These are phyloP conservation scores for Elephas maximus DNA, from an alignment of 2,113 vertebrate species.

Conservation along the genomic window DNA sequence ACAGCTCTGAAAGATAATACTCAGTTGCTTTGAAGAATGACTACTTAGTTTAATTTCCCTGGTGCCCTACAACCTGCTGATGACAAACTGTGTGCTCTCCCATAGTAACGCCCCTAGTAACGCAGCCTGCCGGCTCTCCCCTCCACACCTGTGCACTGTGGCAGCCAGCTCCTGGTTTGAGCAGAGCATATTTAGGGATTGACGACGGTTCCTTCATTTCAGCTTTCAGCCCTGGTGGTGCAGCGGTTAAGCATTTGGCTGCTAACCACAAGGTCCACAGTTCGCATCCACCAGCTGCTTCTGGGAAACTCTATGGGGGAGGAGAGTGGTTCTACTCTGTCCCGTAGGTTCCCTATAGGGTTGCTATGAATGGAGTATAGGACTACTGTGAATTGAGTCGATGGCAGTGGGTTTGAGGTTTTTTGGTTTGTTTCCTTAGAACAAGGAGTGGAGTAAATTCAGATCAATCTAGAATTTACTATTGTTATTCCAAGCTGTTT, in stretches of 20 bases:
- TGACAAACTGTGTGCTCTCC: neutral
- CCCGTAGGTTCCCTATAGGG: too few species aligned
- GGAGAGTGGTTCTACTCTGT: too few species aligned
- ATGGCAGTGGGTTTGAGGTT: too few species aligned
- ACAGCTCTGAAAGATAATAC: conserved; percentile 9
- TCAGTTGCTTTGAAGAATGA: conserved; percentile 31
- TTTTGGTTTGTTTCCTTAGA: neutral
- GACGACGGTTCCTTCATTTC: neutral
- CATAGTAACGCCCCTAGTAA: neutral
- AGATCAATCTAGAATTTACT: neutral
- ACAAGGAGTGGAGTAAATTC: neutral
- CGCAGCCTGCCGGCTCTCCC: neutral
- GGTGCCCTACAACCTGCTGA: neutral
- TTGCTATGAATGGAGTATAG: too few species aligned
- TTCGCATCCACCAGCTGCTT: too few species aligned
- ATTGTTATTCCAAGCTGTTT: neutral
- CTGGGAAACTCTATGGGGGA: too few species aligned
- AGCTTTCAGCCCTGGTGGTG: too few species aligned
- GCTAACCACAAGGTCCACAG: too few species aligned
- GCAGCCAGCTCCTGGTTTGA: neutral
- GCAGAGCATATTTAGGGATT: neutral
- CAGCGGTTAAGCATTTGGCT: too few species aligned
- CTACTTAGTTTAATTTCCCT: neutral
- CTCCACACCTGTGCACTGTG: neutral
- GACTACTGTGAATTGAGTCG: too few species aligned